A percentile compares a stretch with the other conserved stretches of the same genome.
Conservation (phyloP, 2,888 invertebrate genomes). For the Chrysomela aeneicollis region DNA sequence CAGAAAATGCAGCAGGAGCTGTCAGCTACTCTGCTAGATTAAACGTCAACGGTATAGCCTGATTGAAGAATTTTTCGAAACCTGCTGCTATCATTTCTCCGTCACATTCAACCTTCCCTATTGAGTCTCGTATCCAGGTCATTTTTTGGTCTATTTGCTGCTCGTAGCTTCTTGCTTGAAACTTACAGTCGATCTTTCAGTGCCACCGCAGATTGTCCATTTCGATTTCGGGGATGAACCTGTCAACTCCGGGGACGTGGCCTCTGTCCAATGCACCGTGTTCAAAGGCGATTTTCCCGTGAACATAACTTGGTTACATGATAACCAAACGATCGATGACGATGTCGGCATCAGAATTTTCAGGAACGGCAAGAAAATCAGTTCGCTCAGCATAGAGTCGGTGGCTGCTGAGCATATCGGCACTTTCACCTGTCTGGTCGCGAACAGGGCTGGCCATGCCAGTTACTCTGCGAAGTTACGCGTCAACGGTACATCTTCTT, state of each 20-base stretch:
- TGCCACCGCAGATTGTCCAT: slow-evolving; percentile 61
- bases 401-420: slow-evolving; percentile 69
- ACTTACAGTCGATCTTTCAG: too few species aligned
- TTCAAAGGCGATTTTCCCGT: slow-evolving; percentile 82
- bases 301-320: slow-evolving; percentile 70
- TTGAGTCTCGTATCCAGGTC: too few species aligned
- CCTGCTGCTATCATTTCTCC: not conserved
- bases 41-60: slow-evolving; percentile 73
- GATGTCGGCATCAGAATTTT: slow-evolving; percentile 56
- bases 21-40: slow-evolving; percentile 69
- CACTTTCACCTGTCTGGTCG: slow-evolving; percentile 70
- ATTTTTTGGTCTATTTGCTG: too few species aligned
- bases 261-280: slow-evolving; percentile 69
- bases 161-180: too few species aligned
- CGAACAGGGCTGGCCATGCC: slow-evolving; percentile 67
- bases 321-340: slow-evolving; percentile 54
- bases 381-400: slow-evolving; percentile 55
- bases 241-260: slow-evolving; percentile 69
- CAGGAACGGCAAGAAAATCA: slow-evolving; percentile 39
- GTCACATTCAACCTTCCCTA: too few species aligned
- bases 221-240: slow-evolving; percentile 63
- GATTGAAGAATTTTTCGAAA: not conserved
- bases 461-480: slow-evolving; percentile 64
- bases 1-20: slow-evolving; percentile 70
- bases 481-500: slow-evolving; percentile 50